A percentile compares a stretch with the other conserved stretches of the same genome.
These are phyloP conservation scores for Lepeophtheirus nordmannii DNA, from an alignment of 2,888 invertebrate species.

Conservation along the genomic window DNA sequence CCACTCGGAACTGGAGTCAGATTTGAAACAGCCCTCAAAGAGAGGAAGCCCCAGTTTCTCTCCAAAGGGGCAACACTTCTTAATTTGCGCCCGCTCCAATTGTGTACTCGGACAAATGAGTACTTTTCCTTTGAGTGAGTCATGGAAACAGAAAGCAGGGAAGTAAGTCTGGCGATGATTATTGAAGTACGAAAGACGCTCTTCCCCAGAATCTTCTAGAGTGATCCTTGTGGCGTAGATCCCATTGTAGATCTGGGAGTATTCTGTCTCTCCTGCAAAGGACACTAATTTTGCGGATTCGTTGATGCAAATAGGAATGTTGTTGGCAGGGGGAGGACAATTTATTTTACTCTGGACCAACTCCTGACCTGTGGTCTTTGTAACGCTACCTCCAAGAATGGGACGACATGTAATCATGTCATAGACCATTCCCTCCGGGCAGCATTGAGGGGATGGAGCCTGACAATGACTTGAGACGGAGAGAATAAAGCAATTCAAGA, in stretches of 20 bases:
- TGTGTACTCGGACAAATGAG: slow-evolving; percentile 9
- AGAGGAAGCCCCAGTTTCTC: slow-evolving; percentile 5
- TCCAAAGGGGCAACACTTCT: slow-evolving; percentile 15
- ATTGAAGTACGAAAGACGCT: background rate
- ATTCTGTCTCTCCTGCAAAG: background rate
- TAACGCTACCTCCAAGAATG: background rate
- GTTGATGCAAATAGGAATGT: background rate
- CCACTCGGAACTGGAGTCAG: background rate
- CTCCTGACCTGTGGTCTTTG: background rate
- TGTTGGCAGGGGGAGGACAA: background rate
- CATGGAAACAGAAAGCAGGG: background rate
- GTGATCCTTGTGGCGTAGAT: slow-evolving; percentile 1
- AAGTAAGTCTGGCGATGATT: background rate
- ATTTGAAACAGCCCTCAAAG: background rate
- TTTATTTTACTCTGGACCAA: background rate
- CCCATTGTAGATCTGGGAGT: background rate
- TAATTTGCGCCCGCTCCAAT: slow-evolving; percentile 3
- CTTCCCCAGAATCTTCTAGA: background rate
- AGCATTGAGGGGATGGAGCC: slow-evolving; percentile 1
- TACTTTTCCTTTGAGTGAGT: slow-evolving; percentile 1
- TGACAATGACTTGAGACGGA: background rate
- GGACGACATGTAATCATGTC: background rate
- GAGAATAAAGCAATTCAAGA: background rate
- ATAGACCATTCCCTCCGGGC: slow-evolving; percentile 1
- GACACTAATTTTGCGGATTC: background rate